Conservation (phyloP, 2,888 invertebrate genomes). For the Acanthosepion esculentum region DNA sequence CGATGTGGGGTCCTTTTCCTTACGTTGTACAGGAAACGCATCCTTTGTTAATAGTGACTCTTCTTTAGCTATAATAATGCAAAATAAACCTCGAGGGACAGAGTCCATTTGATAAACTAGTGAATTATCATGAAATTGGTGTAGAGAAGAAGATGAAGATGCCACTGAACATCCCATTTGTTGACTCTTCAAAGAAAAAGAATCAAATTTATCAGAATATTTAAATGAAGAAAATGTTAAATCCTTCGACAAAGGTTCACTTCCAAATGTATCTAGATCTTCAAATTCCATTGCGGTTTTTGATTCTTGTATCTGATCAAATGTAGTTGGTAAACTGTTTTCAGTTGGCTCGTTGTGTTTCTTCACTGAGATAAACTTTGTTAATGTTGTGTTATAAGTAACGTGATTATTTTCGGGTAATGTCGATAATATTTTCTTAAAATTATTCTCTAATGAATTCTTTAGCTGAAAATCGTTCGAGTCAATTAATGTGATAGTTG, state of each 20-base stretch:
- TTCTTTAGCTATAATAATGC: background rate
- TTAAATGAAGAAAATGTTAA: too few relatives aligned
- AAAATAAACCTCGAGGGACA: background rate
- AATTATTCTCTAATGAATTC: background rate
- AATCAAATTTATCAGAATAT: background rate
- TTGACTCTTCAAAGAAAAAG: background rate
- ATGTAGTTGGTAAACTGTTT: background rate
- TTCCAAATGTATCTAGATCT: background rate
- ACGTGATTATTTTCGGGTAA: background rate
- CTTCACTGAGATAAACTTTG: background rate
- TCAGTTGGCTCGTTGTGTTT: background rate
- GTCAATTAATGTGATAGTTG: background rate
- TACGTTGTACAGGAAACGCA: background rate
- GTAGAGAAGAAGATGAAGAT: background rate
- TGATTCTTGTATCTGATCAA: background rate
- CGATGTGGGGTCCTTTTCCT: too few relatives aligned
- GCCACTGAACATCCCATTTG: too few relatives aligned
- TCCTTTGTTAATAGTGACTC: background rate
- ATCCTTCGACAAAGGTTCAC: background rate
- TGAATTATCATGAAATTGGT: background rate
- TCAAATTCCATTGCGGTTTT: background rate
- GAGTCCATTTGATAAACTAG: background rate
- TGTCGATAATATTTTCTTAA: background rate
- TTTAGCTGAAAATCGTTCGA: background rate
- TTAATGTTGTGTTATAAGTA: background rate